Conservation (phyloP, 2,797 vertebrate species). For the Apogon talboti region DNA sequence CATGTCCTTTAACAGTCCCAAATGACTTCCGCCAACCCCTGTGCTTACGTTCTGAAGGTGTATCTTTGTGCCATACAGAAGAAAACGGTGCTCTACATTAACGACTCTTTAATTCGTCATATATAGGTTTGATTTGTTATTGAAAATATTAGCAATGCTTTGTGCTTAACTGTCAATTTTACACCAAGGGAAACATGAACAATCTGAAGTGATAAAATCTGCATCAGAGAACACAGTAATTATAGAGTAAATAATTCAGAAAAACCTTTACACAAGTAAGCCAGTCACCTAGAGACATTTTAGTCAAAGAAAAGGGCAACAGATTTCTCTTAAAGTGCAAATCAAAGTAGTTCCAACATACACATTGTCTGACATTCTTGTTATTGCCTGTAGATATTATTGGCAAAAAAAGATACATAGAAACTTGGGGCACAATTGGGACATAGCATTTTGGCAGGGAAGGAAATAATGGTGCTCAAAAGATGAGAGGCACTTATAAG, state of each 20-base stretch:
- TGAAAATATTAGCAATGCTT: slow-evolving; percentile 50
- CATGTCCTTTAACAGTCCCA: slow-evolving; percentile 13
- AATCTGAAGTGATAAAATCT: slow-evolving; percentile 45
- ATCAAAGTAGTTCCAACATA: slow-evolving; percentile 80
- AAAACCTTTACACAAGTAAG: slow-evolving; percentile 43
- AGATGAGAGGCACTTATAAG: slow-evolving; percentile 78
- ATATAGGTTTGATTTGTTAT: slow-evolving; percentile 40
- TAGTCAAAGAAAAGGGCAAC: slow-evolving; percentile 63
- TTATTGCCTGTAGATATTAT: slow-evolving; percentile 70
- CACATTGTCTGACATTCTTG: slow-evolving; percentile 78
- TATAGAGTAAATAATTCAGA: slow-evolving; percentile 38
- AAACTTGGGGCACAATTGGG: slow-evolving; percentile 56
- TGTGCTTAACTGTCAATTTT: slow-evolving; percentile 63
- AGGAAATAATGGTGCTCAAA: slow-evolving; percentile 64
- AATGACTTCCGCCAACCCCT: slow-evolving; percentile 38
- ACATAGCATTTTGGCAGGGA: slow-evolving; percentile 58
- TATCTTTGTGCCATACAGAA: slow-evolving; percentile 49
- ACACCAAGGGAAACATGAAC: slow-evolving; percentile 45
- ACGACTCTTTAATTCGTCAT: slow-evolving; percentile 20
- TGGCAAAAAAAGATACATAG: slow-evolving; percentile 62
- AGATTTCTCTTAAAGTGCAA: slow-evolving; percentile 78
- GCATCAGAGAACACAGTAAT: slow-evolving; percentile 38
- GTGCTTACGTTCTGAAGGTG: slow-evolving; percentile 55
- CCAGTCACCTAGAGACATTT: slow-evolving; percentile 50
- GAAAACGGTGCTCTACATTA: slow-evolving; percentile 58